phyloP scores from a whole-genome alignment of 2,113 vertebrate species.

The Ictalurus furcatus region DNA sequence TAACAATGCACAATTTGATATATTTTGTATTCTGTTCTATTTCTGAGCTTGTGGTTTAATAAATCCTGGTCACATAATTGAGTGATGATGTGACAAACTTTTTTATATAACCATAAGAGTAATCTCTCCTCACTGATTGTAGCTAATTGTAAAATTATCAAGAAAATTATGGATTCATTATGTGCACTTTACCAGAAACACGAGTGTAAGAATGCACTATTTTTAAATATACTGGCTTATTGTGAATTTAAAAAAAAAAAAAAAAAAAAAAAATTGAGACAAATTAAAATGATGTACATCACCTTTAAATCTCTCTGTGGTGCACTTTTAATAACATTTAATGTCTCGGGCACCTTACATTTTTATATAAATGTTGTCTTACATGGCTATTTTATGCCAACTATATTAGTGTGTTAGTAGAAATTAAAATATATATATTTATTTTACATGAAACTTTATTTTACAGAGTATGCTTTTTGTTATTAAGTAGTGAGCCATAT shows the following conservation, averaged over 20 bases:
- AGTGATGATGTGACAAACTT: background rate
- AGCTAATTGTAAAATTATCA: background rate
- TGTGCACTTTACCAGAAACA: background rate
- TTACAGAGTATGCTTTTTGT: too few relatives aligned
- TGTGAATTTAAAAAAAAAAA: background rate
- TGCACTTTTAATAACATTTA: background rate
- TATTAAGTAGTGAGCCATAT: background rate
- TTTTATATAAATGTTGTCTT: background rate
- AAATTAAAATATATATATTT: background rate
- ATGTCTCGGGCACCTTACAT: background rate
- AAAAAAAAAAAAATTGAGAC: background rate
- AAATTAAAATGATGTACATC: background rate
- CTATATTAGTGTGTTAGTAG: background rate
- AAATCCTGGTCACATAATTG: background rate
- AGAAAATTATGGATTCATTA: background rate
- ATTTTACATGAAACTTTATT: background rate
- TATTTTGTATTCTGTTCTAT: background rate
- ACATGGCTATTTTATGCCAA: background rate
- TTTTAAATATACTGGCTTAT: background rate
- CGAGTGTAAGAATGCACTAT: background rate
- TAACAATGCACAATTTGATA: background rate
- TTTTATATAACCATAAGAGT: background rate
- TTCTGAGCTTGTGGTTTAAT: too few relatives aligned
- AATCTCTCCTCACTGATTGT: background rate
- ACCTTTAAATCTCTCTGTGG: too few relatives aligned